Conservation (phyloP, 2,888 invertebrate genomes). For the Eudasyphora cyanicolor region DNA sequence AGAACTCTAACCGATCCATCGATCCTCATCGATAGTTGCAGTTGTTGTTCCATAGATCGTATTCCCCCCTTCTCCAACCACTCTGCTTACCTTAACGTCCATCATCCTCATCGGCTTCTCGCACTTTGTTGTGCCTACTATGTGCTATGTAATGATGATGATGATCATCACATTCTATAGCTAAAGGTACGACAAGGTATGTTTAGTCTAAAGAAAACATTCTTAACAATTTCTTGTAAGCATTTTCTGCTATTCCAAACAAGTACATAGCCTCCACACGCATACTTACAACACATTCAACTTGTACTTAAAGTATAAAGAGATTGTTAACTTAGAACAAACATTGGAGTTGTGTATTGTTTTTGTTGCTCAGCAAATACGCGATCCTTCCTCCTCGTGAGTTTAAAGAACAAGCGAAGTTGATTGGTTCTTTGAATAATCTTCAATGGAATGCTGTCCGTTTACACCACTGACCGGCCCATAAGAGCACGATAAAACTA, state of each 20-base stretch:
- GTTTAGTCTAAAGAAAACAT: not conserved
- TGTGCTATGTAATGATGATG: not conserved
- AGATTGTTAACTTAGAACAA: not conserved
- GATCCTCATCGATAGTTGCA: slow-evolving; percentile 47
- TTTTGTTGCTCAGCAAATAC: not conserved
- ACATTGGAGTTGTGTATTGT: not conserved
- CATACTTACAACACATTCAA: not conserved
- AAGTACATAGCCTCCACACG: not conserved
- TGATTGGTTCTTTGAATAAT: not conserved
- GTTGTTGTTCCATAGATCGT: slow-evolving; percentile 12
- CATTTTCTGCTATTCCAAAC: slow-evolving; percentile 26
- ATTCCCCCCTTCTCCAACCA: not conserved
- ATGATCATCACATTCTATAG: slow-evolving; percentile 22
- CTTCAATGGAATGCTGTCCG: not conserved
- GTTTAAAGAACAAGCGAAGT: not conserved
- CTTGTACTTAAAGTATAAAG: not conserved
- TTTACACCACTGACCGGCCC: not conserved
- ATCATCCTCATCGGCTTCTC: not conserved
- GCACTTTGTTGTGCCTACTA: not conserved
- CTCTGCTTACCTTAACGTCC: not conserved
- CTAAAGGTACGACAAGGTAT: not conserved
- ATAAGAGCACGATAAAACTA: not conserved
- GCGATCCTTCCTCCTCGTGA: no score
- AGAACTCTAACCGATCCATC: slow-evolving; percentile 39
- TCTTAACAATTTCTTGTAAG: slow-evolving; percentile 38